Evolutionary conservation across 2,888 invertebrate species (phyloP).

Genomic region (Cosmia trapezina): DNA sequence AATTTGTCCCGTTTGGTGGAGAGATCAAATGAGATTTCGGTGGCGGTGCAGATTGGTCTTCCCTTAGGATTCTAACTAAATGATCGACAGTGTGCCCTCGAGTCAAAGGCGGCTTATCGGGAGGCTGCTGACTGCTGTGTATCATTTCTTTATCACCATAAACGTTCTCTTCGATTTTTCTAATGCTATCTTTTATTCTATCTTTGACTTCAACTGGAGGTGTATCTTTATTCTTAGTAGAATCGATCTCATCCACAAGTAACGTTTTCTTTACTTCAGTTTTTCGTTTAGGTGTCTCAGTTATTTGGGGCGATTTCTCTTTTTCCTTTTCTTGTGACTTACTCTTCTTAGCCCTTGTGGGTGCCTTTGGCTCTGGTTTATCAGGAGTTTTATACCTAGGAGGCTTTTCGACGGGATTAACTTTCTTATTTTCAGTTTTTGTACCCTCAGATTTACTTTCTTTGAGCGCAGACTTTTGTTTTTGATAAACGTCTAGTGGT

Average conservation of each 20-base stretch:
- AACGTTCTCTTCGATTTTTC: conserved; percentile 87
- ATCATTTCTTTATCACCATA: conserved; percentile 91
- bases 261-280: conserved; percentile 81
- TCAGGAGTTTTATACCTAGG: conserved; percentile 84
- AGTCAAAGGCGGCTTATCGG: conserved; percentile 92
- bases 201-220: conserved; percentile 82
- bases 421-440: conserved; percentile 79
- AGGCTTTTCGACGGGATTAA: conserved; percentile 87
- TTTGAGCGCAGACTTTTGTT: conserved; percentile 79
- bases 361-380: conserved; percentile 85
- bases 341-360: conserved; percentile 80
- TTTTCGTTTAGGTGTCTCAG: conserved; percentile 85
- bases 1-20: conserved; percentile 92
- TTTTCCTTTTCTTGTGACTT: conserved; percentile 81
- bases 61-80: conserved; percentile 94
- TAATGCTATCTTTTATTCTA: conserved; percentile 88
- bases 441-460: conserved; percentile 76
- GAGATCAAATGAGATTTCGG: conserved; percentile 92
- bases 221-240: conserved; percentile 75
- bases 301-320: conserved; percentile 80
- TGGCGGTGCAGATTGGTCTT: conserved; percentile 92
- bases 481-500: conserved; percentile 83
- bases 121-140: conserved; percentile 93
- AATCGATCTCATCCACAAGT: conserved; percentile 84
- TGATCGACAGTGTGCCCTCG: conserved; percentile 94